Evolutionary conservation across 2,797 vertebrate genomes (phyloP), one percentile per base, ranked within the genome.

Genomic region (Acanthurus lineatus): DNA sequence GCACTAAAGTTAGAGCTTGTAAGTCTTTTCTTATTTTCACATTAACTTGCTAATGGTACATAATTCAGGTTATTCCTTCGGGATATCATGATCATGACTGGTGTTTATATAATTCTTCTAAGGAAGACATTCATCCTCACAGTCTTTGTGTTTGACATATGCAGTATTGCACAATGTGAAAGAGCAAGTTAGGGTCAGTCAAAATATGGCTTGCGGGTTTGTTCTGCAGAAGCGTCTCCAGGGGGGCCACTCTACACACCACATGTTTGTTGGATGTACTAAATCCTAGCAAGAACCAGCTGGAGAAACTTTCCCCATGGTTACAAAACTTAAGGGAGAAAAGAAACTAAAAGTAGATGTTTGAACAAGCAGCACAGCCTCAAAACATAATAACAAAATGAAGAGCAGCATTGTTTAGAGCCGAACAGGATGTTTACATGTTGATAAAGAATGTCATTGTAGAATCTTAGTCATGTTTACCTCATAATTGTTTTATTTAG

Each of bases 271-370:
- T 86, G 79, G 82, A 82, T 2, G 0, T 4, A 52, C 56, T 14
- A 0, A 16, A 42, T 81, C 69, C 22, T 89, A 85, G 84, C 84
- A 89, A 90, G 65, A 61, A 45, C 69, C 73, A 64, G 69, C 85
- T 68, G 47, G 65, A 83, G 79, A 49, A n/a, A 38, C 6, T 85
- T 90, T 79, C 67, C 83, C 79, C 81, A 66, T 16, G 44, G 67
- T 82, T 75, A 54, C 68, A 80, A 9, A 0, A 42, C 42, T 84
- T 88, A 62, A 42, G 6, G 77, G 75, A 75, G 32, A 89, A 90
- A 56, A 22, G 87, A 92, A 91, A 92, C 40, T 79, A 59, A 86
- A 85, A 80, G 63, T 80, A 25, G 22, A 49, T 15, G 3, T 4
- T 3, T 53, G 49, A 49, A 32, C 2, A 69, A 38, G 16, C 42